phyloP scores from a whole-genome alignment of 2,888 invertebrate species.

The Sphinx pinastri region DNA sequence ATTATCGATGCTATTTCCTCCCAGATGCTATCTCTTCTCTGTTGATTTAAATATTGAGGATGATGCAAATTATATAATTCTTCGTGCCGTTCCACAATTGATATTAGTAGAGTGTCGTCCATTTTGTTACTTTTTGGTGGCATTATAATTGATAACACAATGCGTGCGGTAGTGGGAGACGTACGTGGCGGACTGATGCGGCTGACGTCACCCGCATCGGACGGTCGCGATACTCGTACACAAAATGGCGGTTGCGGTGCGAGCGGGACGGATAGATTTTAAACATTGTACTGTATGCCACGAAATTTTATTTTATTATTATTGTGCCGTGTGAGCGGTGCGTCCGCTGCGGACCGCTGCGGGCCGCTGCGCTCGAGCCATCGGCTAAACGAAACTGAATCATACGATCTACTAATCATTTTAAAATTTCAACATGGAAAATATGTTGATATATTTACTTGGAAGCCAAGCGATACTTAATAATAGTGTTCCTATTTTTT shows the following conservation, averaged over 20 bases:
- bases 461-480: too few relatives aligned
- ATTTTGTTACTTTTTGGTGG: not conserved
- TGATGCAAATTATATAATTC: not conserved
- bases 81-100: not conserved
- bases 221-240: not conserved
- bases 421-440: too few relatives aligned
- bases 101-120: not conserved
- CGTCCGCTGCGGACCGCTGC: not conserved
- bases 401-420: too few relatives aligned
- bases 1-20: constrained; percentile 3
- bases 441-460: too few relatives aligned
- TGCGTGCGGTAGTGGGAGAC: not conserved
- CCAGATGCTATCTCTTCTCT: not conserved
- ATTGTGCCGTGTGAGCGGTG: not conserved
- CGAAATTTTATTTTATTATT: not conserved
- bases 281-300: not conserved
- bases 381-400: too few relatives aligned
- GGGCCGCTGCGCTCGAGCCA: not conserved
- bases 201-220: constrained; percentile 1
- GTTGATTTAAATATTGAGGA: not conserved
- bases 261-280: not conserved
- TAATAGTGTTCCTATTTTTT: too few relatives aligned
- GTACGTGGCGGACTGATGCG: not conserved
- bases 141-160: not conserved
- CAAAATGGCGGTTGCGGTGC: not conserved